Conservation (phyloP, 2,888 invertebrate species). For the Hyppa rectilinea region DNA sequence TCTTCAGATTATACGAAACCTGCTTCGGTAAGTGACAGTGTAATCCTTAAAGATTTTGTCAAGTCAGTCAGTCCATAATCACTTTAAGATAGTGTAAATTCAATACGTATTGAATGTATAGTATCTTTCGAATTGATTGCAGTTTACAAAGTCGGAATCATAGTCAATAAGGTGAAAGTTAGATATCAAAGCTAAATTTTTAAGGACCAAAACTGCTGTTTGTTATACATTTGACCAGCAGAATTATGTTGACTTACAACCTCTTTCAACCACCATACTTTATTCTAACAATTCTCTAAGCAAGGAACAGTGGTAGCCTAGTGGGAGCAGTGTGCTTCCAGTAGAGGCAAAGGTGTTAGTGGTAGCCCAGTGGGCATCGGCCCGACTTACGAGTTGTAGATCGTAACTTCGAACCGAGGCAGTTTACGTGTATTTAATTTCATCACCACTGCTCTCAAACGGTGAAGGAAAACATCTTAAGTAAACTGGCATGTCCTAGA, state of each 20-base stretch:
- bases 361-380: too few species aligned
- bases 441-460: too few species aligned
- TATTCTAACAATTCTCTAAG: too few species aligned
- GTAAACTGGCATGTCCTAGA: too few species aligned
- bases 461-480: too few species aligned
- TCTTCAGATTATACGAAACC: constrained; percentile 89
- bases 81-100: background rate
- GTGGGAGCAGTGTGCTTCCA: too few species aligned
- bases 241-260: background rate
- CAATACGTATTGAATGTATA: background rate
- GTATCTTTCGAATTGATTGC: background rate
- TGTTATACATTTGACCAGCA: background rate
- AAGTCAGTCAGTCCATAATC: background rate
- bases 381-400: too few species aligned
- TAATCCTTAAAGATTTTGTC: constrained; percentile 11
- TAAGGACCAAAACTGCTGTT: background rate
- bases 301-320: too few species aligned
- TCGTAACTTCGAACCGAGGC: too few species aligned
- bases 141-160: background rate
- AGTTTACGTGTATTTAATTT: too few species aligned
- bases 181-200: background rate
- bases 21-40: constrained; percentile 90
- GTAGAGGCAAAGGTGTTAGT: too few species aligned
- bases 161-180: background rate
- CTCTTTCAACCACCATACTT: background rate